phyloP scores from a whole-genome alignment of 2,113 vertebrate species.

The Indicator maculatus region DNA sequence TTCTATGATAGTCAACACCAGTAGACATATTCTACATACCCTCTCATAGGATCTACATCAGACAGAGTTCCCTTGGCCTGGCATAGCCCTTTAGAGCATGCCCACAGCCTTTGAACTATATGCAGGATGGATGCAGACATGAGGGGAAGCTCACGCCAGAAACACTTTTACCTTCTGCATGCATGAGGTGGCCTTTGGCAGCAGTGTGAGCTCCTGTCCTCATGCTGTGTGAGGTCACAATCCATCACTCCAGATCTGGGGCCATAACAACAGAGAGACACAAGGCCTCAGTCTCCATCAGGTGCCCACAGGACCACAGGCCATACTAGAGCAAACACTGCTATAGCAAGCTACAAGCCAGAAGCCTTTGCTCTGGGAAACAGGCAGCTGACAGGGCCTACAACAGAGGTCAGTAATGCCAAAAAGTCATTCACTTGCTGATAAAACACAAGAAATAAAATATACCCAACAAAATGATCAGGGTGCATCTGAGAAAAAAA shows the following conservation, averaged over 20 bases:
- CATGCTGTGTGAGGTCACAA: neutral
- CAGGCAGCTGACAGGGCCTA: neutral
- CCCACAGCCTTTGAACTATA: neutral
- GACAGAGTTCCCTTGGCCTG: neutral
- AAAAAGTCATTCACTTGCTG: neutral
- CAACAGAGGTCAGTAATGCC: neutral
- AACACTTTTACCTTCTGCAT: neutral
- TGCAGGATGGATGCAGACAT: fast-evolving
- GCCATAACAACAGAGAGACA: too few species aligned
- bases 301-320: too few species aligned
- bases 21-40: neutral
- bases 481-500: neutral
- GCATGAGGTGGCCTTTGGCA: neutral
- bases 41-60: neutral
- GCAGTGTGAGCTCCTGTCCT: neutral
- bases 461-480: neutral
- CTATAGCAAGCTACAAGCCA: too few species aligned
- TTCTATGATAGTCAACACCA: neutral
- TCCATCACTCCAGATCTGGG: too few species aligned
- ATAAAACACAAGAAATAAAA: neutral
- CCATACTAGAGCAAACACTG: too few species aligned
- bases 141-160: neutral
- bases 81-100: neutral
- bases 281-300: too few species aligned
- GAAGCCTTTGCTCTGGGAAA: neutral